Evolutionary conservation across 2,888 invertebrate genomes (phyloP), one percentile per base, ranked within the genome.

Genomic region (Hypsopygia costalis): DNA sequence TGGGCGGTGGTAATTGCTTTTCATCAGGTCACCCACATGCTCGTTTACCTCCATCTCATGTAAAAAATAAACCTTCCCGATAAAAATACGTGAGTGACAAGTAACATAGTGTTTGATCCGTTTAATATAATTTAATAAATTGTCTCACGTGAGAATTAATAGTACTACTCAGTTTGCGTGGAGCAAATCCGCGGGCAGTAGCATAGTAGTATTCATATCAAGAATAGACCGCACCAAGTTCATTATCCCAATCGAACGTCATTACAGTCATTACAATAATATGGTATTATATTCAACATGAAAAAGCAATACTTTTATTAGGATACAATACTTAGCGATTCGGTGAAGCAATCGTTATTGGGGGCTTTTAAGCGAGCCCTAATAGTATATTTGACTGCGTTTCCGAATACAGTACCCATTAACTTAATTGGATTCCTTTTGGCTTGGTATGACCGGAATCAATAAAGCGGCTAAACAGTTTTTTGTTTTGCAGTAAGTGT

Each of bases 401-500:
- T 48, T 37, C 31, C 51, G 49, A 48, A 50, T 47, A 55, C 51
- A 52, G 47, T 55, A 45, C 51, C 67, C 61, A 69, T 67, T 65
- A 64, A 58, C 47, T 60, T 69, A 67, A 69, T 65, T 69, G 64
- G 57, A 67, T 63, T 65, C 58, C 61, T 56, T 63, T 63, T 51
- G 53, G 51, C 52, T 51, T 55, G 44, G 47, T 52, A 48, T 49
- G 32, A 44, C 51, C 55, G 53, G 46, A 51, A 46, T 40, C 46
- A 52, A 58, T 58, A 52, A 63, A 46, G 55, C 45, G 48, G 52
- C 55, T 16, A 58, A 60, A 55, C 51, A 51, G 51, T 52, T 55
- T 53, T 55, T 62, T 58, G 59, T 58, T 63, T 45, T 45, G 42
- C 50, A 47, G 43, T 46, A 51, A 41, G 44, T 52, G 52, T 7